Conservation (phyloP, 1,140 invertebrate species). For the Leptinotarsa undecemlineata region DNA sequence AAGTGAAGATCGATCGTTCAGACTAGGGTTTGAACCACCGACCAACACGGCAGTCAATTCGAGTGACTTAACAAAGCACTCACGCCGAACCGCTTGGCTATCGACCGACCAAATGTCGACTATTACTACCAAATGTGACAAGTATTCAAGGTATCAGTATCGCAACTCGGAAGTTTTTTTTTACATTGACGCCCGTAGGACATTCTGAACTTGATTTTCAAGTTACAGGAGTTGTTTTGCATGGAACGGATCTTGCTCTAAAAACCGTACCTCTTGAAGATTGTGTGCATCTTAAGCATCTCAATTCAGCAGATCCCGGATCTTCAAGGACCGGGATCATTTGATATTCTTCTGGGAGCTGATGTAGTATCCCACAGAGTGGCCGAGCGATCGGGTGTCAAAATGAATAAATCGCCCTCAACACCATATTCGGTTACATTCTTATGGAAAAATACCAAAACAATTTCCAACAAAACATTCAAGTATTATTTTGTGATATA, state of each 20-base stretch:
- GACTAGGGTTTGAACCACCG: too few relatives aligned
- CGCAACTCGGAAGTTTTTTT: too few relatives aligned
- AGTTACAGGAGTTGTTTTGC: neutral
- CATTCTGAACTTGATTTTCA: neutral
- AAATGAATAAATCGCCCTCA: neutral
- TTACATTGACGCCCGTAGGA: neutral
- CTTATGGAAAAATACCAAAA: neutral
- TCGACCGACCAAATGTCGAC: too few relatives aligned
- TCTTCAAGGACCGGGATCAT: neutral
- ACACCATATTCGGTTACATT: slow-evolving; percentile 1
- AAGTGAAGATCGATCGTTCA: too few relatives aligned
- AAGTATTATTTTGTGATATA: neutral
- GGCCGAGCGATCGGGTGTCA: neutral
- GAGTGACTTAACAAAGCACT: too few relatives aligned
- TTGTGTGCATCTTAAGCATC: neutral
- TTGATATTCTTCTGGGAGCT: neutral
- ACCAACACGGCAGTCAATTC: too few relatives aligned
- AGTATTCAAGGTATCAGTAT: too few relatives aligned
- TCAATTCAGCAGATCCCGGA: neutral
- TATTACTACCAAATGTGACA: too few relatives aligned
- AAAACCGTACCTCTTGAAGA: neutral
- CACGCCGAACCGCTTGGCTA: too few relatives aligned
- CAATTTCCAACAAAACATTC: neutral
- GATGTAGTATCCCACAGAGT: neutral
- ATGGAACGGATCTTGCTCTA: neutral